Percentiles rank a stretch among this genome's conserved stretches.
Conservation (phyloP, 2,888 invertebrate genomes). For the Caenorhabditis panamensis region DNA sequence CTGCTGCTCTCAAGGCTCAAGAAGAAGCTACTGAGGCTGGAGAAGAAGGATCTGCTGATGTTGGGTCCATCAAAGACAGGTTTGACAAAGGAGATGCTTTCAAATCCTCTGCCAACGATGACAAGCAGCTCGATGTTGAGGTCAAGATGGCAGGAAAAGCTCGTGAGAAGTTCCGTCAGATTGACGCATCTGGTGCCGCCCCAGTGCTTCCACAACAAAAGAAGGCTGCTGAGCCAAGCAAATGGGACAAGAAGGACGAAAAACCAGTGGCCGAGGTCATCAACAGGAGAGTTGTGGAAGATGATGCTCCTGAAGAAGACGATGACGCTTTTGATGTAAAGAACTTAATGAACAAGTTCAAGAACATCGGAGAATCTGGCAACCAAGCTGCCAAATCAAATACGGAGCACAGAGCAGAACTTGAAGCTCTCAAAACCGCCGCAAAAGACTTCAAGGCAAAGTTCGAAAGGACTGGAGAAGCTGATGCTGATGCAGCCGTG, state of each 20-base stretch:
- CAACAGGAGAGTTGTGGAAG: conserved; percentile 72
- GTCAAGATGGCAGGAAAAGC: conserved; percentile 87
- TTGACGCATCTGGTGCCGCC: conserved; percentile 86
- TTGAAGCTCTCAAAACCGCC: conserved; percentile 68
- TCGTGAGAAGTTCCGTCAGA: conserved; percentile 91
- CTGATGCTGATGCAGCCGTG: conserved; percentile 81
- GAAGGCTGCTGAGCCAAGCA: conserved; percentile 70
- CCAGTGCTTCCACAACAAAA: conserved; percentile 65
- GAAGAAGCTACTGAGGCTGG: conserved; percentile 43
- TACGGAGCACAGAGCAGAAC: conserved; percentile 66
- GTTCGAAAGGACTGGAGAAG: conserved; percentile 81
- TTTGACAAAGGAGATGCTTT: conserved; percentile 71
- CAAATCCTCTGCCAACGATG: conserved; percentile 46
- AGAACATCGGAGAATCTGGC: conserved; percentile 76
- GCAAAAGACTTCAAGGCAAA: conserved; percentile 80
- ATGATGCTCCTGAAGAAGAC: conserved; percentile 68
- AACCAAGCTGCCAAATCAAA: conserved; percentile 59
- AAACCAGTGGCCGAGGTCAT: conserved; percentile 76
- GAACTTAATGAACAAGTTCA: conserved; percentile 81
- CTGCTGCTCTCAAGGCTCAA: conserved; percentile 65
- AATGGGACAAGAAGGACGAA: conserved; percentile 79
- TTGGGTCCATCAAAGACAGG: conserved; percentile 73
- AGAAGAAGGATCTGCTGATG: conserved; percentile 61
- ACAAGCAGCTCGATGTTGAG: conserved; percentile 74
- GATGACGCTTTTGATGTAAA: conserved; percentile 80